Evolutionary conservation across 2,113 vertebrate species (phyloP).

Genomic region (Cyphomyrus discorhynchus): DNA sequence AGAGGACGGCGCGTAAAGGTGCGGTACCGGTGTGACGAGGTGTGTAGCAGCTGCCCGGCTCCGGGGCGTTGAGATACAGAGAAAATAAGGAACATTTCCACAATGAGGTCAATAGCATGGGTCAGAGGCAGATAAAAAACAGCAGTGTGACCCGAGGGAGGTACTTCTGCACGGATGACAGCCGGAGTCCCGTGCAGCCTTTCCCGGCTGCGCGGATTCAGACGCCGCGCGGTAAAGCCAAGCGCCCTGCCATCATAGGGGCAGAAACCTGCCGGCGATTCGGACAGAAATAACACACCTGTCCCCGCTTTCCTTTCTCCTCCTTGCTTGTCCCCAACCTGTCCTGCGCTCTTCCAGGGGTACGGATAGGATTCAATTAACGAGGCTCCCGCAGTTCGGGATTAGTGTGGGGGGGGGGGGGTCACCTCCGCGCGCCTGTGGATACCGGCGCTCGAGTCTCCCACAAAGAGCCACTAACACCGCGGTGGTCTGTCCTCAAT

Average conservation of each 20-base stretch:
- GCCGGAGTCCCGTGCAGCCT: background rate
- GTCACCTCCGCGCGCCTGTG: conserved; percentile 32
- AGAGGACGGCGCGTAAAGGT: background rate
- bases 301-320: background rate
- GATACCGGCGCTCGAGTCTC: conserved; percentile 45
- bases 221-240: background rate
- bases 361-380: conserved; percentile 13
- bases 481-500: background rate
- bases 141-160: background rate
- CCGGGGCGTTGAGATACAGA: background rate
- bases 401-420: conserved; percentile 31
- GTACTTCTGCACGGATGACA: background rate
- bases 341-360: conserved; percentile 40
- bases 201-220: background rate
- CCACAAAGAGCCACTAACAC: conserved; percentile 15
- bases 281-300: background rate
- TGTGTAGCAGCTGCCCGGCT: background rate
- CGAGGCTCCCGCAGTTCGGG: conserved; percentile 5
- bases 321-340: background rate
- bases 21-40: background rate
- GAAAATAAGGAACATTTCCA: background rate
- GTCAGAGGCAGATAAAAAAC: background rate
- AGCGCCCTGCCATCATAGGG: background rate
- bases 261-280: background rate
- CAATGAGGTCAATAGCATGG: background rate